phyloP scores from a whole-genome alignment of 2,113 vertebrate species.

The Prochilodus magdalenae region DNA sequence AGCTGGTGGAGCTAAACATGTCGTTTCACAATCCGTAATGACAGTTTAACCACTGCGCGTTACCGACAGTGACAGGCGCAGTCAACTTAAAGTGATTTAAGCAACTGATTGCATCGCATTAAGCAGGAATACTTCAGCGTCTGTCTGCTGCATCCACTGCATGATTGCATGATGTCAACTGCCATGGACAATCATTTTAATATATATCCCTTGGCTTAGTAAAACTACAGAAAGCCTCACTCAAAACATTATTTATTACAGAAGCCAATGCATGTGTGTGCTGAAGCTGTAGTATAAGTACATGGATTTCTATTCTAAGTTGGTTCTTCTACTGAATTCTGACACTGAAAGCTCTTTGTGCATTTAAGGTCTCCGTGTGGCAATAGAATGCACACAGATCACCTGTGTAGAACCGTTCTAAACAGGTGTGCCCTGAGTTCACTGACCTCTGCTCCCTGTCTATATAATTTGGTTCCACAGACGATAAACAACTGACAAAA shows the following conservation, averaged over 20 bases:
- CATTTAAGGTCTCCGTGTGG: background rate
- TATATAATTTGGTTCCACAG: slow-evolving; percentile 13
- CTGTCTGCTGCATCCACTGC: background rate
- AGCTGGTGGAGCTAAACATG: background rate
- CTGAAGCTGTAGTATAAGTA: background rate
- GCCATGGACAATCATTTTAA: background rate
- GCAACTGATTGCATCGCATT: background rate
- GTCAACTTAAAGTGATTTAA: background rate
- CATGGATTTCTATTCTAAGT: no score
- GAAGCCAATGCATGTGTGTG: background rate
- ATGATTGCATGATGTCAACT: background rate
- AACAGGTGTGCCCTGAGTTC: slow-evolving; percentile 24
- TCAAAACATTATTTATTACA: no score
- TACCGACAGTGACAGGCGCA: background rate
- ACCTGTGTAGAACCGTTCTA: background rate
- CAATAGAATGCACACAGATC: slow-evolving; percentile 23
- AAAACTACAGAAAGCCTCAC: background rate
- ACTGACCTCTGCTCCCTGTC: slow-evolving; percentile 29
- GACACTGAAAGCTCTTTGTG: background rate
- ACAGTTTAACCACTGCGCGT: background rate
- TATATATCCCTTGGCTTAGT: background rate
- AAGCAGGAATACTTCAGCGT: background rate
- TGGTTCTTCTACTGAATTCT: no score
- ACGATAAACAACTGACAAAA: slow-evolving; percentile 37
- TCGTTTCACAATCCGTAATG: background rate